A percentile compares a stretch with the other conserved stretches of the same genome.
phyloP scores from a whole-genome alignment of 2,888 invertebrate species.

The Idaea aversata region DNA sequence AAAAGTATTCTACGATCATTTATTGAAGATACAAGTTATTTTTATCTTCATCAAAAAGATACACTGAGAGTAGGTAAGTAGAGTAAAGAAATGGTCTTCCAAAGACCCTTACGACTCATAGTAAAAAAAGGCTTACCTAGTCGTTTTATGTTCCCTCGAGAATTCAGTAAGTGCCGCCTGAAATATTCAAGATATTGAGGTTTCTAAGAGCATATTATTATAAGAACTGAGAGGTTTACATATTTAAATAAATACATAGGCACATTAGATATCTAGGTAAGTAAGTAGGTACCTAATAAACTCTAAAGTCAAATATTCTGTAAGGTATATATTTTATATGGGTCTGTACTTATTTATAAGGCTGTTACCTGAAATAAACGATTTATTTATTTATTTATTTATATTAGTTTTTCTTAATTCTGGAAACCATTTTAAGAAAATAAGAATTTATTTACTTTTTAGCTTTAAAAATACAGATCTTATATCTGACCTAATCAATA shows the following conservation, averaged over 20 bases:
- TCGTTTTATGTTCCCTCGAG: slow-evolving; percentile 45
- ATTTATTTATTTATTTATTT: no score
- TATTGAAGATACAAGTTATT: slow-evolving; percentile 13
- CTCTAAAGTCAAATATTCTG: no score
- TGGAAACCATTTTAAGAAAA: no score
- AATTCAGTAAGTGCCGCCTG: slow-evolving; percentile 38
- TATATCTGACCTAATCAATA: no score
- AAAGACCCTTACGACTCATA: slow-evolving; percentile 38
- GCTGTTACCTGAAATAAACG: no score
- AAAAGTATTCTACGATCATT: not conserved
- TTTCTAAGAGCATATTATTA: slow-evolving; percentile 39
- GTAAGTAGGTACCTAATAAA: no score
- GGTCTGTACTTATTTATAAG: no score
- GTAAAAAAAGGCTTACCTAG: slow-evolving; percentile 40
- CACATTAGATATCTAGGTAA: not conserved
- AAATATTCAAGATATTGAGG: slow-evolving; percentile 47
- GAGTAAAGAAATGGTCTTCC: slow-evolving; percentile 39
- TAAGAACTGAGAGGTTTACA: slow-evolving; percentile 27
- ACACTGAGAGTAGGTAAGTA: slow-evolving; percentile 24
- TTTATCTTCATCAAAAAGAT: slow-evolving; percentile 35
- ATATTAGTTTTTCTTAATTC: no score
- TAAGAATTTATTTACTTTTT: no score
- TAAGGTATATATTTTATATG: no score
- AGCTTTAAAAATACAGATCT: no score
- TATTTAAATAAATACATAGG: slow-evolving; percentile 26